Conservation (phyloP, 1,140 invertebrate species). For the Aethina tumida region DNA sequence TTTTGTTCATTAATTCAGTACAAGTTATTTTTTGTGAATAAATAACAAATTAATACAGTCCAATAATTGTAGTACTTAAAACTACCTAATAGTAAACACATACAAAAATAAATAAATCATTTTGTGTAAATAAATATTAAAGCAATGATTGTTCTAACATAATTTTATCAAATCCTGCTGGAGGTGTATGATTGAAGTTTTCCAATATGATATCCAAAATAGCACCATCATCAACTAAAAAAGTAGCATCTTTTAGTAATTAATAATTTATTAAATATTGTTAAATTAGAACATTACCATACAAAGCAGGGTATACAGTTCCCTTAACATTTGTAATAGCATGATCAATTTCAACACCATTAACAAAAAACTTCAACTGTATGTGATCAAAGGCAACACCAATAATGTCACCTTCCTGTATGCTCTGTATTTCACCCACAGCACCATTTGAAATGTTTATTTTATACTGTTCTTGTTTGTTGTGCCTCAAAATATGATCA, state of each 20-base stretch:
- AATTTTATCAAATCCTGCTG: constrained; percentile 88
- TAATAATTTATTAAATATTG: constrained; percentile 8
- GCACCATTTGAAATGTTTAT: constrained; percentile 33
- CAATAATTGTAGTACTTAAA: too few relatives aligned
- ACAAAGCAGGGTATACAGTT: constrained; percentile 85
- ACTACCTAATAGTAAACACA: too few relatives aligned
- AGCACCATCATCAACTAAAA: constrained; percentile 92
- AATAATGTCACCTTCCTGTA: constrained; percentile 90
- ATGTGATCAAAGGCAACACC: constrained; percentile 95
- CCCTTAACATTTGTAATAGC: constrained; percentile 85
- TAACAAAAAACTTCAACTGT: constrained; percentile 91
- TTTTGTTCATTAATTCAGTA: too few relatives aligned
- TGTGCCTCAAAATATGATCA: constrained; percentile 78
- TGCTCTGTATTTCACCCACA: constrained; percentile 36
- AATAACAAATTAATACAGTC: too few relatives aligned
- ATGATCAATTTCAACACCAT: constrained; percentile 78
- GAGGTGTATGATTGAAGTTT: constrained; percentile 75
- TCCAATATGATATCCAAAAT: constrained; percentile 91
- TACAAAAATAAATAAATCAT: too few relatives aligned
- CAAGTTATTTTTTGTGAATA: too few relatives aligned
- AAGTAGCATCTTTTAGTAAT: constrained; percentile 7
- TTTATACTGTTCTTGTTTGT: constrained; percentile 69
- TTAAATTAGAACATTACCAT: too few relatives aligned
- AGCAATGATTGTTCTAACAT: constrained; percentile 95
- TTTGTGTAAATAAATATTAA: too few relatives aligned